Conservation (phyloP, 2,797 vertebrate species). For the Spinus olivaceus region DNA sequence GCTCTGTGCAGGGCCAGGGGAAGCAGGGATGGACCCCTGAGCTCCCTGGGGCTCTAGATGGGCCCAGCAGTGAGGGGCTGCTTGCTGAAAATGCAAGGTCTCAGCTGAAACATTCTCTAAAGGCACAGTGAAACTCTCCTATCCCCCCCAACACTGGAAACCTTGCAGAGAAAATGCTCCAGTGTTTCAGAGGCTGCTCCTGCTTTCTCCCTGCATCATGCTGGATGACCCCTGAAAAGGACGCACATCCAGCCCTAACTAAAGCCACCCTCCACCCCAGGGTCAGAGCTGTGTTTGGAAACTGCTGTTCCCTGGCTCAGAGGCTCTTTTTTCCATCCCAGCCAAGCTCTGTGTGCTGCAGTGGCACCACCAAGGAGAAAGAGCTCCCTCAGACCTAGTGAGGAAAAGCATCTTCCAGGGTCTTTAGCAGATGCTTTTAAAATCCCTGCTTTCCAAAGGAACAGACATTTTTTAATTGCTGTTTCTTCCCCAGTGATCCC, state of each 20-base stretch:
- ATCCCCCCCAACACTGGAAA: neutral
- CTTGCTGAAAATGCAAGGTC: too few relatives aligned
- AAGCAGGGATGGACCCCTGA: rapidly evolving
- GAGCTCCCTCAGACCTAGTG: neutral
- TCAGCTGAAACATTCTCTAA: neutral
- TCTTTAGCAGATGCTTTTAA: neutral
- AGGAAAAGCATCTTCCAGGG: neutral
- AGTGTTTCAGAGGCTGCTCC: neutral
- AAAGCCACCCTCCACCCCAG: neutral
- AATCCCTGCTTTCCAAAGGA: neutral
- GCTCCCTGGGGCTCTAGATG: rapidly evolving
- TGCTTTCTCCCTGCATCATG: neutral
- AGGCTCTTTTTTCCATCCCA: neutral
- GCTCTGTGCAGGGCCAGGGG: rapidly evolving
- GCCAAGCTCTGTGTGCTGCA: rapidly evolving
- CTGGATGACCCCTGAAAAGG: neutral
- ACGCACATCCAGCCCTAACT: rapidly evolving
- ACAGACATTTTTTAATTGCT: neutral
- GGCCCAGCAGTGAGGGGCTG: neutral
- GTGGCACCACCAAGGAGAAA: neutral
- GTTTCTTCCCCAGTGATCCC: neutral
- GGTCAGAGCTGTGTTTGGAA: neutral
- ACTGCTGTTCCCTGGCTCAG: rapidly evolving
- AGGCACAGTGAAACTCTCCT: neutral
- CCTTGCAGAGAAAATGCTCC: neutral